A percentile compares a stretch with the other conserved stretches of the same genome.
Conservation (phyloP, 92 coral and sea anemone species). For the Palythoa grandiflora region DNA sequence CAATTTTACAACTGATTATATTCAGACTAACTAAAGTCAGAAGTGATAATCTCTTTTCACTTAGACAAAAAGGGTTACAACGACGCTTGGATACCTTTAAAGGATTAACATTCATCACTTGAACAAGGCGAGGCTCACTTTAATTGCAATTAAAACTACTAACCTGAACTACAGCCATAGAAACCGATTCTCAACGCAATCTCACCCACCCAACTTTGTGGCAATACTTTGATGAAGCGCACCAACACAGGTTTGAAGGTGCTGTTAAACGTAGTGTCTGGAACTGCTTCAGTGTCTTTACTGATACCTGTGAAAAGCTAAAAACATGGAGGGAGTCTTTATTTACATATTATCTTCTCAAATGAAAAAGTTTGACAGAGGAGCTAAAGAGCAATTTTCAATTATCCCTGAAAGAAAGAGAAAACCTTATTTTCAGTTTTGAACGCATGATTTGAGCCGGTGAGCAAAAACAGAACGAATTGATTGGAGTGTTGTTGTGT, state of each 20-base stretch:
- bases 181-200: slow-evolving; percentile 65
- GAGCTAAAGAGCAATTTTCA: too few species aligned
- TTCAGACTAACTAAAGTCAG: background rate
- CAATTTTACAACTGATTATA: too few species aligned
- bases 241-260: slow-evolving; percentile 53
- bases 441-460: too few species aligned
- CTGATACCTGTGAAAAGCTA: slow-evolving; percentile 48
- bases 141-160: background rate
- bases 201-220: slow-evolving; percentile 44
- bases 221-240: slow-evolving; percentile 47
- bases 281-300: background rate
- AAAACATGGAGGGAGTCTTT: background rate
- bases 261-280: slow-evolving; percentile 21
- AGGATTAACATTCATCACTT: background rate
- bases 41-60: background rate
- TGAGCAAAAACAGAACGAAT: too few species aligned
- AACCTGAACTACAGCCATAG: slow-evolving; percentile 67
- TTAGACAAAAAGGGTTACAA: background rate
- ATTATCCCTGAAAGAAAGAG: too few species aligned
- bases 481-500: too few species aligned
- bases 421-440: too few species aligned
- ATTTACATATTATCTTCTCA: background rate
- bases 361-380: too few species aligned
- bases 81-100: background rate
- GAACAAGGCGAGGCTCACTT: background rate